phyloP scores from a whole-genome alignment of 2,888 invertebrate species.

The Clanis bilineata region DNA sequence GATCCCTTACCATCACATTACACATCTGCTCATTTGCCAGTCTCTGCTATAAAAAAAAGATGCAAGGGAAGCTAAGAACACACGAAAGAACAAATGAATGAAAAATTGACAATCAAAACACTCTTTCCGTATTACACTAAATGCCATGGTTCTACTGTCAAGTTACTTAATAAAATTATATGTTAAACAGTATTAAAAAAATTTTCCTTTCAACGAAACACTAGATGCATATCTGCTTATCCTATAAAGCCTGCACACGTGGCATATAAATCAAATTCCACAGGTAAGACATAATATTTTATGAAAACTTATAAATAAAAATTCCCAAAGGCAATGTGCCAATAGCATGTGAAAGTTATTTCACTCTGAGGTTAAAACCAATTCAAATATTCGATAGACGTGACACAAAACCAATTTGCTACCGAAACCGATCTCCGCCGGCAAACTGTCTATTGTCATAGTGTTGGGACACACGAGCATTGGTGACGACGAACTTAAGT shows the following conservation, averaged over 20 bases:
- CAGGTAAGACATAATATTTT: conserved; percentile 23
- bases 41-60: no score
- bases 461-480: background rate
- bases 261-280: conserved; percentile 12
- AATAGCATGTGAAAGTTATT: conserved; percentile 48
- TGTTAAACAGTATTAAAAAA: no score
- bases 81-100: no score
- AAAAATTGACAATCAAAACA: no score
- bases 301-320: conserved; percentile 32
- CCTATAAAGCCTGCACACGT: conserved; percentile 5
- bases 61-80: no score
- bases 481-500: background rate
- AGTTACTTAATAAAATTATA: no score
- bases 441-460: conserved; percentile 39
- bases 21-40: no score
- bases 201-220: no score
- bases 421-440: conserved; percentile 45
- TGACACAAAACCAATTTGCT: conserved; percentile 64
- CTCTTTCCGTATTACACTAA: no score
- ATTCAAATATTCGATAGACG: conserved; percentile 67
- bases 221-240: background rate
- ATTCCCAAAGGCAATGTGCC: conserved; percentile 30
- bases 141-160: no score
- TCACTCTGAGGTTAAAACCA: conserved; percentile 70
- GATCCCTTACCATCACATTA: no score